Base-by-base conservation (phyloP, 2,113 vertebrate species). In the Cottus gobio region DNA sequence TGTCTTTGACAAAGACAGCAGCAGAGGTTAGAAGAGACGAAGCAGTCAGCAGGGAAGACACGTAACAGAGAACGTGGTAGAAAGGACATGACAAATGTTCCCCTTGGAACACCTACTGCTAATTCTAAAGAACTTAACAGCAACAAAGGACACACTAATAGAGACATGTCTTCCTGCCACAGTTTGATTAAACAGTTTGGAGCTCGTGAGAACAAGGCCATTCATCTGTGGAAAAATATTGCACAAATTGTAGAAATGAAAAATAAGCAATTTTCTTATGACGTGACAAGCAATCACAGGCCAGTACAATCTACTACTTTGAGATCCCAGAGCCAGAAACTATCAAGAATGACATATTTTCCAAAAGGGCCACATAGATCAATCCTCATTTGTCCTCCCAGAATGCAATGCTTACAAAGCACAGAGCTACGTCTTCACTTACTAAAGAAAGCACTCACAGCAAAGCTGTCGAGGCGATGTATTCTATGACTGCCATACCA, bases 141-240 rank as follows among this genome's bases (percentile, higher is more conserved):
- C 80, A 80, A 86, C 61, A 77, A 75, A 80, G 75, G 62, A 50
- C 54, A 20, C 31, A 11, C 48, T 13, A 39, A 66, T 64, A 37
- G 67, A 74, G 82, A 61, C 63, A 34, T 65, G 34, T 81, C 86
- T 81, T 46, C 28, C 57, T 79, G 82, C 63, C 52, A 24, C 64
- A 39, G 62, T 82, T 73, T 88, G 74, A 92, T 79, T 72, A 80
- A 91, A 82, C 75, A 83, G 68, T 62, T 64, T 30, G 82, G 50
- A 39, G 7, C 18, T 42, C 42, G 76, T 30, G 52, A 86, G 20
- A 75, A 74, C n/a, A 31, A 44, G 37, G 31, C 10, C 52, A 54
- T 86, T 78, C 50, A 82, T 82, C 75, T 61, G 26, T 28, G n/a
- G n/a, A n/a, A n/a, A n/a, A n/a, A n/a, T n/a, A n/a, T n/a, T n/a